Evolutionary conservation across 2,888 invertebrate species (phyloP).

Genomic region (Carpatolechia fugitivella): DNA sequence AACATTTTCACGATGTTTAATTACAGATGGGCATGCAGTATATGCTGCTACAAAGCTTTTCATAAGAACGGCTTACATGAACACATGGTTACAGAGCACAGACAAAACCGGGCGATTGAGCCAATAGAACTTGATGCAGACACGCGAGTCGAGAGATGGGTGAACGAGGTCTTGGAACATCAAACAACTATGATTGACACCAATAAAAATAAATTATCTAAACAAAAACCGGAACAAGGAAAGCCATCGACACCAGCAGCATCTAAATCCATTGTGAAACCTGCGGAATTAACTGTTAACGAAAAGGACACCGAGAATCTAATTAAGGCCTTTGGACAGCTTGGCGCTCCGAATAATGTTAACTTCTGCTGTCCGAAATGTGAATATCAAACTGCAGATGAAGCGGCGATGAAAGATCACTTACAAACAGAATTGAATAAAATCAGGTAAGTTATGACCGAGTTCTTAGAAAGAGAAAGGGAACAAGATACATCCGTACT

Average conservation of each 20-base stretch:
- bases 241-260: constrained; percentile 14
- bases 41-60: constrained; percentile 79
- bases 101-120: constrained; percentile 37
- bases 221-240: constrained; percentile 39
- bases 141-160: constrained; percentile 75
- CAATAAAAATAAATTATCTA: constrained; percentile 42
- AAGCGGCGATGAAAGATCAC: constrained; percentile 51
- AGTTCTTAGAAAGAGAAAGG: neutral
- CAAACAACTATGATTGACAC: constrained; percentile 48
- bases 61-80: constrained; percentile 73
- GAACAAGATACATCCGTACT: neutral
- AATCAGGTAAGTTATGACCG: constrained; percentile 49
- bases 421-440: constrained; percentile 60
- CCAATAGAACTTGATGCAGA: constrained; percentile 62
- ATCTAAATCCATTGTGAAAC: neutral
- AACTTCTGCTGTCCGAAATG: constrained; percentile 62
- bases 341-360: constrained; percentile 42
- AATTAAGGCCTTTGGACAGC: constrained; percentile 46
- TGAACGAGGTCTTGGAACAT: constrained; percentile 50
- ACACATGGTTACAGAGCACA: constrained; percentile 75
- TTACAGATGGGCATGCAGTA: constrained; percentile 78
- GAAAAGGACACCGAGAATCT: constrained; percentile 37
- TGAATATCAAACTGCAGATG: constrained; percentile 36
- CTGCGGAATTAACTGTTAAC: neutral
- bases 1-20: neutral